Evolutionary conservation across 1,140 invertebrate species (phyloP).

Genomic region (Trichonephila inaurata): DNA sequence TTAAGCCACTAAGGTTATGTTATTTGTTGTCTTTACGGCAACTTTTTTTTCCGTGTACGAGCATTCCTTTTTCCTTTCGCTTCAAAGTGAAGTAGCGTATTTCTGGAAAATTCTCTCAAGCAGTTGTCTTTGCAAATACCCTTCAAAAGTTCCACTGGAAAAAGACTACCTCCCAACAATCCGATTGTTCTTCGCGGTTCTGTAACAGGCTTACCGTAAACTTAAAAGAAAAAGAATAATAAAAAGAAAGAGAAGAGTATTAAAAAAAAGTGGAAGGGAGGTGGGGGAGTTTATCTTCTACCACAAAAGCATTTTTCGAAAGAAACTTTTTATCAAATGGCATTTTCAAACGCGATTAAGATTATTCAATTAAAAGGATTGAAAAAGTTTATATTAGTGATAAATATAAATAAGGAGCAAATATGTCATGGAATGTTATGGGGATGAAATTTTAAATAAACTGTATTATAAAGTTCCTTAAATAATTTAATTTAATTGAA

Average conservation of each 20-base stretch:
- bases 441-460: too few relatives aligned
- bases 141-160: conserved; percentile 11
- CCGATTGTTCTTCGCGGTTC: conserved; percentile 29
- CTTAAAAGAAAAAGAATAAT: not conserved
- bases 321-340: not conserved
- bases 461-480: too few relatives aligned
- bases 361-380: not conserved
- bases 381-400: not conserved
- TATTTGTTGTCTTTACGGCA: not conserved
- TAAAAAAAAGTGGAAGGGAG: not conserved
- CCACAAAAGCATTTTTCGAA: not conserved
- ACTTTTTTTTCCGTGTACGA: not conserved
- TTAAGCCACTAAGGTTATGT: not conserved
- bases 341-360: not conserved
- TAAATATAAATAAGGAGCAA: not conserved
- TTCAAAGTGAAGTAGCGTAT: conserved; percentile 7
- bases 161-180: conserved; percentile 3
- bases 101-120: not conserved
- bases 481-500: too few relatives aligned
- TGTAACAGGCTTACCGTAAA: not conserved
- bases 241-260: not conserved
- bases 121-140: conserved; percentile 34
- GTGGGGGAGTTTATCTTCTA: not conserved
- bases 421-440: too few relatives aligned
- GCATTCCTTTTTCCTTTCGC: not conserved